Evolutionary conservation across 2,797 vertebrate genomes (phyloP).

Genomic region (Alexandromys oeconomus): DNA sequence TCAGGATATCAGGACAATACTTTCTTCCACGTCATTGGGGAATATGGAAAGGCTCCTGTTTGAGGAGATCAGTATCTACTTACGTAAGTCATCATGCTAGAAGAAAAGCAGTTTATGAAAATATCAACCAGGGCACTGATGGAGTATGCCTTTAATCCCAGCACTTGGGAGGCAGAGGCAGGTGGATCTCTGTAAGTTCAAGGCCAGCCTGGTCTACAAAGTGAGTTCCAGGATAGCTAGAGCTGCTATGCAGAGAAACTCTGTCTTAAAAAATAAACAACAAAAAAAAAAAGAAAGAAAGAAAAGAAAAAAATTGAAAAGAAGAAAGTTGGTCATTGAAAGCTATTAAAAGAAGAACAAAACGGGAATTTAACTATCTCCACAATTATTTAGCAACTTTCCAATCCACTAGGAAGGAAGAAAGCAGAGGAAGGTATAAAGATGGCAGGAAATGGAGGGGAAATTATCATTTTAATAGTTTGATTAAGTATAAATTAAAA

Average conservation of each 20-base stretch:
- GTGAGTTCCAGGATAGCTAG: neutral
- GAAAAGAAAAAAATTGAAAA: neutral
- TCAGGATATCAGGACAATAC: neutral
- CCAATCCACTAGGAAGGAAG: neutral
- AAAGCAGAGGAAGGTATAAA: neutral
- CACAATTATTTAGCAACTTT: neutral
- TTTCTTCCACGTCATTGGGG: neutral
- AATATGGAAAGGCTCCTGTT: neutral
- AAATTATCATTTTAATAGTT: neutral
- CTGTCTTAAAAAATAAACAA: neutral
- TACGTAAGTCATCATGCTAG: neutral
- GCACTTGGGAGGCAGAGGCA: neutral
- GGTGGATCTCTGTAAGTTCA: neutral
- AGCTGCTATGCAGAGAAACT: neutral
- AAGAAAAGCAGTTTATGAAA: constrained; percentile 21
- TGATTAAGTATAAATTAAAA: neutral
- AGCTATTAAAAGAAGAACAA: neutral
- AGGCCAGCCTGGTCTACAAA: neutral
- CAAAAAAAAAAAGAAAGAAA: neutral
- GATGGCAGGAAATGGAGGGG: neutral
- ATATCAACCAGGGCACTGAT: neutral
- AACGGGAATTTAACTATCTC: neutral
- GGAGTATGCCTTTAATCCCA: neutral
- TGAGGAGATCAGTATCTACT: neutral
- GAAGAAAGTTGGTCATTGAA: neutral